Percentiles rank a stretch among this genome's conserved stretches.
Evolutionary conservation across 2,888 invertebrate genomes (phyloP).

Genomic region (Platynereis dumerilii): DNA sequence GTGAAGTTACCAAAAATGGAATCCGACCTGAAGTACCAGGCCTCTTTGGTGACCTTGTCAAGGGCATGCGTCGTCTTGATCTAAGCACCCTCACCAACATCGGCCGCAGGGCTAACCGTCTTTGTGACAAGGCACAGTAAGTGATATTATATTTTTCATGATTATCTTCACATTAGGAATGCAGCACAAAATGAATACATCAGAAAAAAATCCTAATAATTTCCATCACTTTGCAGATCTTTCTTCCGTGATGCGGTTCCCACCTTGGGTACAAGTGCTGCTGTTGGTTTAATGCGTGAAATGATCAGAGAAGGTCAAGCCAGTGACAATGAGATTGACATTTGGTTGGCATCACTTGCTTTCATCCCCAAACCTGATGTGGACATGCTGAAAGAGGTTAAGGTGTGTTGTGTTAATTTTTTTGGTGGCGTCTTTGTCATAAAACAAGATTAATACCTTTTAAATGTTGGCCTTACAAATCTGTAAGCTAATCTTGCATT

Average conservation of each 20-base stretch:
- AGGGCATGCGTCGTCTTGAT: conserved; percentile 59
- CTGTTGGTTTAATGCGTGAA: conserved; percentile 84
- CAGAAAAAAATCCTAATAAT: too few species aligned
- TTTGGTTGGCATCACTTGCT: conserved; percentile 86
- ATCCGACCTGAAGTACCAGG: conserved; percentile 63
- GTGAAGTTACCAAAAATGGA: conserved; percentile 55
- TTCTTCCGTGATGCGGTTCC: conserved; percentile 86
- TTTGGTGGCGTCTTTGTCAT: too few species aligned
- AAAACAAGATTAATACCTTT: conserved; percentile 14
- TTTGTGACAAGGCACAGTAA: conserved; percentile 34
- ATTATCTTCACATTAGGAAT: too few species aligned
- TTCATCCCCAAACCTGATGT: conserved; percentile 69
- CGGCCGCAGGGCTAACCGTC: conserved; percentile 24
- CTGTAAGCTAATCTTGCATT: background rate
- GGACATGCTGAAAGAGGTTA: conserved; percentile 19
- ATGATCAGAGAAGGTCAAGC: conserved; percentile 74
- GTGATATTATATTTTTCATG: conserved; percentile 8
- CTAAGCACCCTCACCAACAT: conserved; percentile 52
- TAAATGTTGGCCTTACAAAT: too few species aligned
- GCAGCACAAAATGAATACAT: too few species aligned
- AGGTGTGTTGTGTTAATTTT: too few species aligned
- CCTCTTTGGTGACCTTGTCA: conserved; percentile 65
- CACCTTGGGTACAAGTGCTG: conserved; percentile 82
- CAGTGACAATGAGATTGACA: conserved; percentile 72
- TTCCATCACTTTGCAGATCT: conserved; percentile 66